Evolutionary conservation across 2,888 invertebrate species (phyloP), one percentile per base, ranked within the genome.

Genomic region (Anthophora plumipes): DNA sequence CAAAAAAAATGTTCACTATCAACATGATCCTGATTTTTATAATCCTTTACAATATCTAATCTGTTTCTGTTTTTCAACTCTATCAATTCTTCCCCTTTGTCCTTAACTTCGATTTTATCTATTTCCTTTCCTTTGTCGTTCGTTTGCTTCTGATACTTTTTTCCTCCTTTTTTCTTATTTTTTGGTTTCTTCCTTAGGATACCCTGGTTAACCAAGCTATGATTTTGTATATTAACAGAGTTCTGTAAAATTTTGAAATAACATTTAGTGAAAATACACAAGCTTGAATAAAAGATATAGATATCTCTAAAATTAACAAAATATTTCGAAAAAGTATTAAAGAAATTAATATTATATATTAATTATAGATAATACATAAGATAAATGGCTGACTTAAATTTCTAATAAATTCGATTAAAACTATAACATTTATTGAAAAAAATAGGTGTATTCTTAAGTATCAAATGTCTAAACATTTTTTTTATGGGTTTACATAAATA

Each of bases 1-100:
- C 98, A 98, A 89, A 97, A 97, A 89, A 95, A 96, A 11, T 94
- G 95, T 84, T 95, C 95, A 37, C 80, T 89, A 17, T 90, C 89
- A 50, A 89, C 20, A 72, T 90, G 90, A 59, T 83, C 83, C 67
- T 85, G 85, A 74, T 77, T 81, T 52, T 86, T 87, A 20, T 86
- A 82, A 61, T 89, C 85, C 1, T 89, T 81, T 37, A 74, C 78
- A 9, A 73, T 61, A n/a, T 89, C 84, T 74, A 94, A 93, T 39
- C 94, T 93, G 83, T 94, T 93, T 91, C 95, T 94, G 82, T 95
- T 95, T 87, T 95, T 95, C 7, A 96, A 92, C 94, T 94, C 96
- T 95, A 96, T 81, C 94, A 96, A 85, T 94, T 95, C 88, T 94
- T 94, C 82, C 89, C 94, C 94, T 89, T 89, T 89, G 70, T 92